A percentile compares a stretch with the other conserved stretches of the same genome.
Evolutionary conservation across 1,140 invertebrate species (phyloP).

Genomic region (Portunus trituberculatus): DNA sequence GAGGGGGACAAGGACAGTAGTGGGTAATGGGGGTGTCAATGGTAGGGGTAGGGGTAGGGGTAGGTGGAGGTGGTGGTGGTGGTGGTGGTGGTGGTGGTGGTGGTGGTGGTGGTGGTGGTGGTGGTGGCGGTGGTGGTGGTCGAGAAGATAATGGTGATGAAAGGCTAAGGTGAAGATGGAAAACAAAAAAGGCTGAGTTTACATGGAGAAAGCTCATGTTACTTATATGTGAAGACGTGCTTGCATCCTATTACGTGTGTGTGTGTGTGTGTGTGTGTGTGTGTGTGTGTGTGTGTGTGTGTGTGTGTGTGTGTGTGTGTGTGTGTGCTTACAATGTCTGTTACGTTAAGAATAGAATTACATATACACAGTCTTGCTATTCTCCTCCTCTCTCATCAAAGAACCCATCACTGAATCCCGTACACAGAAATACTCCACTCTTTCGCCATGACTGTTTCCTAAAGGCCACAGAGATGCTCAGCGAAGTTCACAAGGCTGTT

Average conservation of each 20-base stretch:
- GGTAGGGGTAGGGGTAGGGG: not conserved
- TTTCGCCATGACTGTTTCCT: too few species aligned
- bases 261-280: conserved; percentile 20
- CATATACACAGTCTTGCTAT: too few species aligned
- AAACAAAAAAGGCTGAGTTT: not conserved
- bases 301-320: too few species aligned
- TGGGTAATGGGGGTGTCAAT: not conserved
- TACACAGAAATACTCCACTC: too few species aligned
- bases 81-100: not conserved
- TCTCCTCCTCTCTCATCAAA: too few species aligned
- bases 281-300: conserved; percentile 12
- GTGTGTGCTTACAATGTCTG: too few species aligned
- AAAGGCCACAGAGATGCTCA: too few species aligned
- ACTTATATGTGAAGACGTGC: too few species aligned
- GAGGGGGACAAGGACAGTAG: not conserved
- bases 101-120: not conserved
- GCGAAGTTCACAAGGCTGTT: too few species aligned
- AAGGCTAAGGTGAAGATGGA: not conserved
- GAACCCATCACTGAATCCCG: too few species aligned
- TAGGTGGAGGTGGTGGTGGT: not conserved
- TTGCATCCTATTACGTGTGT: not conserved
- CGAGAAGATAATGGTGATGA: not conserved
- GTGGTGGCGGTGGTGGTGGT: not conserved
- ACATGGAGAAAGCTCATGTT: too few species aligned
- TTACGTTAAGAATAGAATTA: too few species aligned